A percentile compares a stretch with the other conserved stretches of the same genome.
These are phyloP conservation scores for Aselliscus stoliczkanus DNA, from an alignment of 2,797 vertebrate species.

Conservation along the genomic window DNA sequence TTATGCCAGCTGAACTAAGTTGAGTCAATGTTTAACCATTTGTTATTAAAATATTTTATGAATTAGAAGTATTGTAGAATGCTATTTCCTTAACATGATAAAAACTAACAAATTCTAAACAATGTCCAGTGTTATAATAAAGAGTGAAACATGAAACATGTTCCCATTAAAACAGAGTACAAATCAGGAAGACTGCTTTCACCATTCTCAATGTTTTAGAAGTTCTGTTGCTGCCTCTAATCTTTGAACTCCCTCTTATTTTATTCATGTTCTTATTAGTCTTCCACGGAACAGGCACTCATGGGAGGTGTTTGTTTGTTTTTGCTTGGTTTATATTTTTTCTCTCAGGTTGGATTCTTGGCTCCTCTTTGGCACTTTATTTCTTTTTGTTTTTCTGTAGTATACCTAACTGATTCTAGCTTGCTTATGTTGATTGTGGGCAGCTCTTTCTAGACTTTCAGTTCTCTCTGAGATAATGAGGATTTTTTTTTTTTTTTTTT, in stretches of 20 bases:
- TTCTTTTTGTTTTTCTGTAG: neutral
- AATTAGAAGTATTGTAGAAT: slow-evolving; percentile 27
- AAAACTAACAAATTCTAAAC: neutral
- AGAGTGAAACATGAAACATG: neutral
- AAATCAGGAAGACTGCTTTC: neutral
- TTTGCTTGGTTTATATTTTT: neutral
- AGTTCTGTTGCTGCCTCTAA: neutral
- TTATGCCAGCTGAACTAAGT: neutral
- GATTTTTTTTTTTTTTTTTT: no score
- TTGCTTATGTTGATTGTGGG: neutral
- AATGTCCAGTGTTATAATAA: neutral
- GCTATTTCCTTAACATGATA: neutral
- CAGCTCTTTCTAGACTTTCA: neutral
- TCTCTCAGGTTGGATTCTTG: neutral
- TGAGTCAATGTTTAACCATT: neutral
- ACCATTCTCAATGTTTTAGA: neutral
- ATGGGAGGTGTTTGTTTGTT: neutral
- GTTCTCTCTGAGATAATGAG: neutral
- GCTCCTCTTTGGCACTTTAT: neutral
- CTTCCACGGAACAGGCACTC: neutral
- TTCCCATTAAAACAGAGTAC: neutral
- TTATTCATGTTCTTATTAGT: neutral
- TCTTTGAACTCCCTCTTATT: neutral
- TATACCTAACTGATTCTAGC: neutral
- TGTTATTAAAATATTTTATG: neutral